Conservation (phyloP, 2,113 vertebrate genomes). For the Chascanopsetta lugubris region DNA sequence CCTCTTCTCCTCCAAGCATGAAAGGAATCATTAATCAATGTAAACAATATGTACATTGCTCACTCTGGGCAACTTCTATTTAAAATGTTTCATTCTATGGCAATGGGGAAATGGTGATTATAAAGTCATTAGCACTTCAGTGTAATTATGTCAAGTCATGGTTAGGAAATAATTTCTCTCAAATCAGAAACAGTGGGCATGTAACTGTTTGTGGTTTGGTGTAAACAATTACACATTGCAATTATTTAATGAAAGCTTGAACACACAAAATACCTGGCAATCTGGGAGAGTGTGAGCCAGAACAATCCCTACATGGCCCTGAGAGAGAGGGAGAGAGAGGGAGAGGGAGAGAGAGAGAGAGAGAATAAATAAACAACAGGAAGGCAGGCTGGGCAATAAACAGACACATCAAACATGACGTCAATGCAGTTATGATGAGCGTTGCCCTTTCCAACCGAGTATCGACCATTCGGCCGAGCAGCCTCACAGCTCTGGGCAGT, state of each 20-base stretch:
- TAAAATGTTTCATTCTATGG: no score
- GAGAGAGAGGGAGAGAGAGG: slow-evolving; percentile 47
- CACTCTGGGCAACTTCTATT: no score
- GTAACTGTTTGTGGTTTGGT: neutral
- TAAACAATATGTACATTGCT: no score
- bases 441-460: slow-evolving; percentile 21
- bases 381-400: slow-evolving; percentile 23
- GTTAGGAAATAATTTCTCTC: no score
- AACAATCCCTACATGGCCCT: slow-evolving; percentile 97
- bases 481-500: slow-evolving; percentile 1
- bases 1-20: no score
- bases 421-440: slow-evolving; percentile 25
- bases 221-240: neutral
- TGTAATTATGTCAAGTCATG: no score
- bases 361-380: slow-evolving; percentile 11
- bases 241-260: neutral
- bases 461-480: slow-evolving; percentile 31
- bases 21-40: no score
- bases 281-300: slow-evolving; percentile 88
- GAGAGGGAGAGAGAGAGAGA: slow-evolving; percentile 25
- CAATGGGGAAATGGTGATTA: no score
- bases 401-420: slow-evolving; percentile 7
- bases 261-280: slow-evolving; percentile 85
- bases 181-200: no score
- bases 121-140: no score